A percentile compares a stretch with the other conserved stretches of the same genome.
Conservation (phyloP, 2,797 vertebrate genomes). For the Anguilla marmorata region DNA sequence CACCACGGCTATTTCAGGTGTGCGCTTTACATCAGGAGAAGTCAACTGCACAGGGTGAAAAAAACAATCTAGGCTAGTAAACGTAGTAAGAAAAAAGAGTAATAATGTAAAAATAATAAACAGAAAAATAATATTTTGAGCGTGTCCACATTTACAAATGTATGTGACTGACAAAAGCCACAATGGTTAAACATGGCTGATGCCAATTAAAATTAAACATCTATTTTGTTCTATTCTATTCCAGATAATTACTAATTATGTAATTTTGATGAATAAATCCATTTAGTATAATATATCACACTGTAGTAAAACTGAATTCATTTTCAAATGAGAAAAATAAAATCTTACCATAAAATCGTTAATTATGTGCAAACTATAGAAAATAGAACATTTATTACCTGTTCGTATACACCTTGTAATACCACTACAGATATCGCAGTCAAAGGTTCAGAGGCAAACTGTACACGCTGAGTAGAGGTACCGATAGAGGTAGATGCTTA, state of each 20-base stretch:
- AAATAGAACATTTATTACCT: not conserved
- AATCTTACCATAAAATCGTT: not conserved
- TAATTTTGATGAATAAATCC: not conserved
- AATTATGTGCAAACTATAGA: not conserved
- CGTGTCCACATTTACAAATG: not conserved
- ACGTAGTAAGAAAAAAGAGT: too few relatives aligned
- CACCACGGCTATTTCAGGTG: too few relatives aligned
- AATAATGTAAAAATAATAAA: too few relatives aligned
- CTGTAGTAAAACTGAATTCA: not conserved
- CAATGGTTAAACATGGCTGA: not conserved
- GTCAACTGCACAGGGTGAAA: not conserved
- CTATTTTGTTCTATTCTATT: not conserved
- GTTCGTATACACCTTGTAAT: not conserved
- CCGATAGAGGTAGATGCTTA: not conserved
- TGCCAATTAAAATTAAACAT: not conserved
- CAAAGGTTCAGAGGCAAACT: not conserved
- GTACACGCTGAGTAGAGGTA: not conserved
- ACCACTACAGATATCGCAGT: not conserved
- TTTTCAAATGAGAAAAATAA: constrained; percentile 4
- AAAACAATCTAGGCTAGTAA: not conserved
- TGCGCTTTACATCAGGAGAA: too few relatives aligned
- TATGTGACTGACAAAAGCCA: not conserved
- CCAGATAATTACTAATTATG: not conserved
- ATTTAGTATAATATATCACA: not conserved
- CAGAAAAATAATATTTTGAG: too few relatives aligned